Base-by-base conservation (phyloP, 2,888 invertebrate species). In the Trissonchulus latispiculum region DNA sequence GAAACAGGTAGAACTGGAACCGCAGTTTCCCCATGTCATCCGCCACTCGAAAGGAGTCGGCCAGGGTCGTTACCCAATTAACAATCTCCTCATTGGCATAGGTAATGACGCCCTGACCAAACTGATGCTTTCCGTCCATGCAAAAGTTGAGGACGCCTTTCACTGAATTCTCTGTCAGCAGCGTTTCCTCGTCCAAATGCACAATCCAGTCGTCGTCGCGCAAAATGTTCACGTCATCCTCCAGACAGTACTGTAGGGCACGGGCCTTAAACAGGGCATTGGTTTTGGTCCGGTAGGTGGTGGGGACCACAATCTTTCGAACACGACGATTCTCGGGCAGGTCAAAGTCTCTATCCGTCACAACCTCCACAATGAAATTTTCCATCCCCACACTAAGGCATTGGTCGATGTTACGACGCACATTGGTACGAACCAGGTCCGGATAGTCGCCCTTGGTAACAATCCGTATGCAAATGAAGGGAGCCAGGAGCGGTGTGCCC, bases 1-100 rank as follows among this genome's bases (percentile, higher is more conserved):
- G 94, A 84, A 96, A 95, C 84, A 92, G 86, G 80, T 90, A 90
- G 82, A 96, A 94, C 84, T 95, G 95, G 77, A 93, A 87, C 79
- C 94, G 88, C 73, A 96, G 86, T 85, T 96, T 96, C 74, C 96
- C 96, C 95, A 96, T 94, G 81, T 96, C 96, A 85, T 96, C 95
- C 33, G 95, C 91, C 0, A 96, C 95, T 77, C 96, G 89, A 74
- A 82, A 83, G 81, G 93, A 93, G 83, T 96, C 96, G 23, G 95
- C 95, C 77, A 96, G 85, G 0, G 96, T 96, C 31, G 95, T 96
- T 76, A 95, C 87, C 95, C 95, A 95, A 83, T 96, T 96, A 72
- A 95, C 92, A 77, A 96, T 84, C 70, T 92, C 90, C 84, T 95
- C 95, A 85, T 94, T 95, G 2, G 95, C 95, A 86, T 96, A 96